Conservation (phyloP, 2,113 vertebrate species). For the Bettongia penicillata region DNA sequence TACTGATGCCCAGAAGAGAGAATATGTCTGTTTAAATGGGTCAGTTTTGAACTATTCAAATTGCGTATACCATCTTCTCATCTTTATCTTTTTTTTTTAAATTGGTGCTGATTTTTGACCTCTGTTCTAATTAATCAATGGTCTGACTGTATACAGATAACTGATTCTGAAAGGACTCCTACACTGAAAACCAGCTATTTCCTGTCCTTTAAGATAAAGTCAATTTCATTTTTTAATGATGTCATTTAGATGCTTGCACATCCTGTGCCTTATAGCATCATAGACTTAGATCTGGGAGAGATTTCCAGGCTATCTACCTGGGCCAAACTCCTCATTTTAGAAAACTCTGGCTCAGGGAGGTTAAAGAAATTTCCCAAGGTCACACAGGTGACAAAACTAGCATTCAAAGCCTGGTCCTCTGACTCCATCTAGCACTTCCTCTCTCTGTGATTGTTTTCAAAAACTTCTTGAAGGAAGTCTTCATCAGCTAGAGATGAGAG, state of each 20-base stretch:
- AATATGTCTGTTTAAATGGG: not conserved
- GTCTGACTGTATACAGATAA: not conserved
- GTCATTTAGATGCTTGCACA: not conserved
- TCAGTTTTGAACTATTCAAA: not conserved
- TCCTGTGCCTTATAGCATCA: not conserved
- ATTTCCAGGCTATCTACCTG: not conserved
- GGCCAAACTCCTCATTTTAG: not conserved
- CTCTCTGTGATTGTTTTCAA: not conserved
- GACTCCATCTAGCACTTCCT: not conserved
- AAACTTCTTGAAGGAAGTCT: not conserved
- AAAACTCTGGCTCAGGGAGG: not conserved
- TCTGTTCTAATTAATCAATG: not conserved
- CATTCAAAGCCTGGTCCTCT: not conserved
- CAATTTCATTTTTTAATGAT: not conserved
- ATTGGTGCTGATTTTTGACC: not conserved
- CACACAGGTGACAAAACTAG: not conserved
- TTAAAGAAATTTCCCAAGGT: not conserved
- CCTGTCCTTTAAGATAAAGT: not conserved
- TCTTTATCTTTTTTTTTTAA: not conserved
- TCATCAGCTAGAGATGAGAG: not conserved
- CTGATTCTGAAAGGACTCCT: not conserved
- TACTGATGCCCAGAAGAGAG: not conserved
- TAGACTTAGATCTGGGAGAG: not conserved
- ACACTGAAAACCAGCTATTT: not conserved
- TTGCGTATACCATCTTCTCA: not conserved